These are phyloP conservation scores for Pimephales promelas DNA, from an alignment of 2,113 vertebrate genomes.

Conservation along the genomic window DNA sequence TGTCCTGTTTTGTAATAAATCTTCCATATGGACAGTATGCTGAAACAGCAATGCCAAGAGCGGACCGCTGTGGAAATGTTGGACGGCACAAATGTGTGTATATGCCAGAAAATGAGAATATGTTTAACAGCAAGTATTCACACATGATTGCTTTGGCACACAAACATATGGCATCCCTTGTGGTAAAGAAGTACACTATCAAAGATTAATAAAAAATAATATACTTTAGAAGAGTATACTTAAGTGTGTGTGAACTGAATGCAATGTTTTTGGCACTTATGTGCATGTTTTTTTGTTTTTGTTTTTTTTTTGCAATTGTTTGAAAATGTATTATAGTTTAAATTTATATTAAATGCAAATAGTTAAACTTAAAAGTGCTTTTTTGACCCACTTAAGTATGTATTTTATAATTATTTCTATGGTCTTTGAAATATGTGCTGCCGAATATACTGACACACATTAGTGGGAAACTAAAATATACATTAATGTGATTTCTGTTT, in stretches of 20 bases:
- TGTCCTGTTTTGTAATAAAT: background rate
- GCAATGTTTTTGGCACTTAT: background rate
- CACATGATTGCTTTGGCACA: conserved; percentile 37
- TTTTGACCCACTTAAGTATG: no score
- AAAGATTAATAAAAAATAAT: background rate
- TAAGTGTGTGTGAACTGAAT: background rate
- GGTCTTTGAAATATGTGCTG: background rate
- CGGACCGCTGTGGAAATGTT: background rate
- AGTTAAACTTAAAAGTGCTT: background rate
- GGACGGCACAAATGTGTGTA: conserved; percentile 12
- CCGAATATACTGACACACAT: background rate
- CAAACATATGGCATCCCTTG: conserved; percentile 2
- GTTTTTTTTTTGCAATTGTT: background rate
- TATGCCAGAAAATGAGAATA: conserved; percentile 21
- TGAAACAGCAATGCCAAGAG: background rate
- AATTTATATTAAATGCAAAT: background rate
- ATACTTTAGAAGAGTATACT: background rate
- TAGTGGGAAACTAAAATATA: background rate
- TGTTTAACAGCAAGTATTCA: conserved; percentile 36
- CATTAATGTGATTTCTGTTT: background rate
- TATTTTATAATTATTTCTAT: background rate
- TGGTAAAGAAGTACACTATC: background rate
- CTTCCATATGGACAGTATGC: conserved; percentile 3
- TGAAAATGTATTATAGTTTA: background rate
- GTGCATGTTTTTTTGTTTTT: background rate